These are phyloP conservation scores for Cariama cristata DNA, from an alignment of 2,113 vertebrate species.

Conservation along the genomic window DNA sequence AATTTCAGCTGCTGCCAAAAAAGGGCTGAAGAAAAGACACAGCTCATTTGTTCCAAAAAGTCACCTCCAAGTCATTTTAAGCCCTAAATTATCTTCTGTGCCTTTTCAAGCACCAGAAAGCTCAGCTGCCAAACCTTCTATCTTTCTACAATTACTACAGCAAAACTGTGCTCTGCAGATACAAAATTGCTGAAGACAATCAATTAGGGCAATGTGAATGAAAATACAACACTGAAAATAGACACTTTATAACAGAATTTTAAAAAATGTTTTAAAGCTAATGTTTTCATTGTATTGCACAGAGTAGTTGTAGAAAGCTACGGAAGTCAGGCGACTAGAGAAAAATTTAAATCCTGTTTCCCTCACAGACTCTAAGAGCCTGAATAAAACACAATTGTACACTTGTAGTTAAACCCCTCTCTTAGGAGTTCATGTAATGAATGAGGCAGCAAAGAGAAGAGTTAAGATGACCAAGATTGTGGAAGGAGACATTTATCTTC, in stretches of 20 bases:
- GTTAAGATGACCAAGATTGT: rapidly evolving
- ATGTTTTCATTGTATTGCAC: background rate
- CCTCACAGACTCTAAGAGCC: background rate
- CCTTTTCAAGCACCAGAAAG: background rate
- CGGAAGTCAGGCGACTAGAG: background rate
- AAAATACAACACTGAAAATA: background rate
- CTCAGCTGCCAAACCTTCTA: background rate
- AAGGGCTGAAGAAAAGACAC: background rate
- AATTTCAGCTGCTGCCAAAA: background rate
- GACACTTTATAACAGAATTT: background rate
- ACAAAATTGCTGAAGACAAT: background rate
- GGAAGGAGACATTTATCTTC: background rate
- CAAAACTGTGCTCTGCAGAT: background rate
- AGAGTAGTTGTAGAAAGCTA: background rate
- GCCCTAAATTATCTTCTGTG: background rate
- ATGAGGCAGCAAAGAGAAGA: background rate
- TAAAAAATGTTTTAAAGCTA: background rate
- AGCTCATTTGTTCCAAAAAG: background rate
- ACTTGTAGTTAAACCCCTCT: background rate
- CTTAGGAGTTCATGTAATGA: background rate
- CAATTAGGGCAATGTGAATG: background rate
- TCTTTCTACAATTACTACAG: background rate
- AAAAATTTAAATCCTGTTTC: background rate
- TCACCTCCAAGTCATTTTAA: background rate
- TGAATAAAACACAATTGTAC: background rate